Base-by-base conservation (phyloP, 2,797 vertebrate genomes). In the Caiman crocodilus region DNA sequence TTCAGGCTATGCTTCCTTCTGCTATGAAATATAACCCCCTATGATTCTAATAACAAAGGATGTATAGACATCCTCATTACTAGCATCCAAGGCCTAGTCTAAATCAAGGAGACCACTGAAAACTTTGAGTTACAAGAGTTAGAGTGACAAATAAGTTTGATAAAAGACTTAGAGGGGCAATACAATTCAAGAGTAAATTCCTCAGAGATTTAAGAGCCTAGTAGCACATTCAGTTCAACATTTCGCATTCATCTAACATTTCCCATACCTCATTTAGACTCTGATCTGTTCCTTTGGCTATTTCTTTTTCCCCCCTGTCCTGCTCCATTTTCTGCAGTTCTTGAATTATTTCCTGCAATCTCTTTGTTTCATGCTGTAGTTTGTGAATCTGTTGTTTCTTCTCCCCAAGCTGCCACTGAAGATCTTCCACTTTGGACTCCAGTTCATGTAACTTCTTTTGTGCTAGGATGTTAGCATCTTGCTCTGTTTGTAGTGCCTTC, bases 331-430 rank as follows among this genome's bases (percentile, higher is more conserved):
- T 97, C 79, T 98, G 98, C 28, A 98, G 94, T 75, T 96, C 97
- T 76, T 97, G 96, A 89, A 99, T 92, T 20, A 97, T 97, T 92
- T 98, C 98, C 94, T 99, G 98, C 76, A 99, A 97, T 42, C 95
- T 96, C 89, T 98, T 98, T 85, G 97, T 98, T 94, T 99, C 98
- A 58, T 97, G 97, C 87, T 98, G 98, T 69, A 99, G 97, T 78
- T 95, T 97, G 92, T 94, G 97, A 80, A 98, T 97, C 87, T 98
- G 98, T 74, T 98, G 97, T 83, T 94, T 97, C 93, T 98, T 98
- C 91, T 97, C 96, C 81, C 98, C 98, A 93, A 99, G 98, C 92
- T 98, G 98, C 93, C 96, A 97, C 89, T 98, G 98, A 69, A 98
- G 97, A 79, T 98, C 98, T 55, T 97, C 97, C 89, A 98, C 94